phyloP scores from a whole-genome alignment of 2,113 vertebrate species.

The Guaruba guarouba region DNA sequence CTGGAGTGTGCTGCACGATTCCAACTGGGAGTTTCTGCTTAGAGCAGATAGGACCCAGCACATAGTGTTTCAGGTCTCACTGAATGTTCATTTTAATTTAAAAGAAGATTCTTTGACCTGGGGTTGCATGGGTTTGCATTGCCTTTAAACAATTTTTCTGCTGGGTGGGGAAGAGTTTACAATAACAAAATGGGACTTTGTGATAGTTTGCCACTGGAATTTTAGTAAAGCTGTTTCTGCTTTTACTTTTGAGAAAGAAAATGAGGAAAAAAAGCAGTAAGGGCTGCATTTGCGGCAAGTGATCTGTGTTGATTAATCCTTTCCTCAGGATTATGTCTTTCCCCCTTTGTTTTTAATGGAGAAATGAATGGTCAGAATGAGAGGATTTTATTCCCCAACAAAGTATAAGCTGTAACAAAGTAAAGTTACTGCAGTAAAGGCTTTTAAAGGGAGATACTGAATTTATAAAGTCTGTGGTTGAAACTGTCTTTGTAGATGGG shows the following conservation, averaged over 20 bases:
- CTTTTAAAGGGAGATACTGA: neutral
- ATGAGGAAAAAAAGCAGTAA: neutral
- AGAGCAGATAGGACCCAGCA: conserved; percentile 28
- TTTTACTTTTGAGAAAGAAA: conserved; percentile 1
- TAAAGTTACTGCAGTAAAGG: neutral
- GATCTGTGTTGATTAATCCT: neutral
- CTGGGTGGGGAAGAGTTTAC: neutral
- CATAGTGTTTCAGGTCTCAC: neutral
- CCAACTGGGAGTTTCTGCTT: conserved; percentile 46
- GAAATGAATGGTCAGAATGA: neutral
- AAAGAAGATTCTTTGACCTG: neutral
- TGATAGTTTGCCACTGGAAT: neutral
- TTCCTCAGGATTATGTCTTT: neutral
- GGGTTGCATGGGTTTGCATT: neutral
- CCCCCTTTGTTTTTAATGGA: neutral
- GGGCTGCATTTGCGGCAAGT: neutral
- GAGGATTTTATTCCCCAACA: neutral
- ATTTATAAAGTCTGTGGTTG: neutral
- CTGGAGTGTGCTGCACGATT: neutral
- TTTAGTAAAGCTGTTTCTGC: neutral
- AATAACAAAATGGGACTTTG: neutral
- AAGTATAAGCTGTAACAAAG: neutral
- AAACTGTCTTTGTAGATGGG: neutral
- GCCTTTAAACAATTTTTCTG: neutral
- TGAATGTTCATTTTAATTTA: conserved; percentile 36